Percentiles rank a stretch among this genome's conserved stretches.
These are phyloP conservation scores for Choloepus hoffmanni DNA, from an alignment of 2,113 vertebrate genomes.

Conservation along the genomic window DNA sequence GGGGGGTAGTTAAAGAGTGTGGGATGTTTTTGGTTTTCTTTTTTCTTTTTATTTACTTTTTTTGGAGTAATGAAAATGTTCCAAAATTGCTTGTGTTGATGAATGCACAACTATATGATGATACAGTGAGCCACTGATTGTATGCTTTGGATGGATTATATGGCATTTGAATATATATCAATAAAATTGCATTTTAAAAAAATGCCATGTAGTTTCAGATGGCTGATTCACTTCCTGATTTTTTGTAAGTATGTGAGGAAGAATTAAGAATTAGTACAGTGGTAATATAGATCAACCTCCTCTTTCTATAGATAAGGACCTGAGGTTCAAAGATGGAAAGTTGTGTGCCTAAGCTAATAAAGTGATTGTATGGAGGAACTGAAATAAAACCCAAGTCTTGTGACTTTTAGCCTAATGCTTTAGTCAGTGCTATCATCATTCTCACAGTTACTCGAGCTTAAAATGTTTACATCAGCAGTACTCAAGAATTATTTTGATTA, in stretches of 20 bases:
- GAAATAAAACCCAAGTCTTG: not conserved
- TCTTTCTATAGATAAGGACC: not conserved
- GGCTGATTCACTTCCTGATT: constrained; percentile 24
- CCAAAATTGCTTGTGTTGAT: too few species aligned
- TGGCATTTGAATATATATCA: too few species aligned
- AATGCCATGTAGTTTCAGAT: not conserved
- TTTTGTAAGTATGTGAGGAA: not conserved
- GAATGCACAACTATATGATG: too few species aligned
- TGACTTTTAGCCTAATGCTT: not conserved
- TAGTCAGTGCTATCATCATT: not conserved
- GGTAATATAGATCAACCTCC: not conserved
- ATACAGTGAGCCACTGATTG: too few species aligned
- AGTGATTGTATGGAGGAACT: not conserved
- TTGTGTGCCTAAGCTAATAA: not conserved
- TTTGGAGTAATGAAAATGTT: too few species aligned
- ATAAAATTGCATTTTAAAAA: too few species aligned
- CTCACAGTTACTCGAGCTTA: not conserved
- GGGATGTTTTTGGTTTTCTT: too few species aligned
- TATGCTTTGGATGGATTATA: too few species aligned
- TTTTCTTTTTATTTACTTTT: too few species aligned
- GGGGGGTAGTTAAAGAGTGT: too few species aligned
- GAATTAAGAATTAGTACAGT: not conserved
- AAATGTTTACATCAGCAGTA: not conserved
- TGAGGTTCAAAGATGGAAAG: not conserved
- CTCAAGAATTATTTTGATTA: not conserved